These are phyloP conservation scores for Columba janthina DNA, from an alignment of 2,113 vertebrate genomes.

Conservation along the genomic window DNA sequence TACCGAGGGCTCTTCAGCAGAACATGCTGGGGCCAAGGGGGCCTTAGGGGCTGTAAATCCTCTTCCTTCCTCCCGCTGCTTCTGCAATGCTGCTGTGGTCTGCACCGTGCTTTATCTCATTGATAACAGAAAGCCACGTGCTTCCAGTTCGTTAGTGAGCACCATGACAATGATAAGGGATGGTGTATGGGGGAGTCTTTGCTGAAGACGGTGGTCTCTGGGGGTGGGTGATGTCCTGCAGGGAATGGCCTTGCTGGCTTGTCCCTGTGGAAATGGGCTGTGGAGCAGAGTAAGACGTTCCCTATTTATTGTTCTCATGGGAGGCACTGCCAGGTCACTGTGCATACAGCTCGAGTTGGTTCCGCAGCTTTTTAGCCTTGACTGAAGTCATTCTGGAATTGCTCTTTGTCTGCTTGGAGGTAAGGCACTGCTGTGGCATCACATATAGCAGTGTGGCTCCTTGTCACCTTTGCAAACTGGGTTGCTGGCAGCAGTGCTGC, in stretches of 20 bases:
- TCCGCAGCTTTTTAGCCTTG: accelerated
- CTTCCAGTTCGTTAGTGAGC: background rate
- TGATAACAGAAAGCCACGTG: background rate
- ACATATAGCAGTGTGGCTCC: background rate
- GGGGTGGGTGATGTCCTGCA: background rate
- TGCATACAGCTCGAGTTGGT: background rate
- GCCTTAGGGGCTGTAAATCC: background rate
- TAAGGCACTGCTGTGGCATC: background rate
- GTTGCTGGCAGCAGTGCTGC: background rate
- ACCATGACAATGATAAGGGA: background rate
- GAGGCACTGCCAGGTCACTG: accelerated
- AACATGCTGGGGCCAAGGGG: too few relatives aligned
- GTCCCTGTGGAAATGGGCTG: background rate
- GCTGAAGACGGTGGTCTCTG: accelerated
- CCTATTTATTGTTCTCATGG: background rate
- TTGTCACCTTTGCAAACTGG: background rate
- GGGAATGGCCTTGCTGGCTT: background rate
- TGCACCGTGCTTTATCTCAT: background rate
- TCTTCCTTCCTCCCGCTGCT: background rate
- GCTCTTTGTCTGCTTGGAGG: background rate
- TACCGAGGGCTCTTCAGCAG: accelerated
- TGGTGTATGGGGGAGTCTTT: background rate
- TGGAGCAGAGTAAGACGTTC: background rate
- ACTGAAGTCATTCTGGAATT: background rate
- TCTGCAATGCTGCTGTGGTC: background rate